Evolutionary conservation across 1,140 invertebrate genomes (phyloP).

Genomic region (Zaprionus vittiger): DNA sequence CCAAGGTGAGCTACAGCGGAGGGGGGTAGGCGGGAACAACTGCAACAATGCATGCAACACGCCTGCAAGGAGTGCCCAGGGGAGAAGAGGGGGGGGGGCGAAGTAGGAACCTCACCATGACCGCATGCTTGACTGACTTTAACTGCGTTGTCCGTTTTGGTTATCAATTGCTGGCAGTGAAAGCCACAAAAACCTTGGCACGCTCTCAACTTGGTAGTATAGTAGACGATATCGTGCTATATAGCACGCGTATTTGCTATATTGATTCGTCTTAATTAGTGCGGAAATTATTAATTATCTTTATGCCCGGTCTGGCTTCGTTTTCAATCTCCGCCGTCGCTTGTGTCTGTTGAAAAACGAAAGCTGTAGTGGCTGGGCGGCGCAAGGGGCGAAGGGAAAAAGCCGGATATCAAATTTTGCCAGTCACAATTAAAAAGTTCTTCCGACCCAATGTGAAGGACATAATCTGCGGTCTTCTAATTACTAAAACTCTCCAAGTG

Average conservation of each 20-base stretch:
- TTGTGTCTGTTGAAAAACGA: conserved; percentile 9
- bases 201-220: conserved; percentile 15
- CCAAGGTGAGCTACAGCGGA: neutral
- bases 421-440: conserved; percentile 13
- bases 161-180: conserved; percentile 45
- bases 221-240: too few species aligned
- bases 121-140: conserved; percentile 44
- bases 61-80: neutral
- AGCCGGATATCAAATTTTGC: neutral
- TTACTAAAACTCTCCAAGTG: conserved; percentile 14
- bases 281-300: conserved; percentile 81
- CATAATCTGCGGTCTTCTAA: conserved; percentile 34
- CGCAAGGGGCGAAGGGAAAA: neutral
- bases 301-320: conserved; percentile 25
- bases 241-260: conserved; percentile 17
- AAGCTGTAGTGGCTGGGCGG: neutral
- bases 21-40: neutral
- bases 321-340: conserved; percentile 27
- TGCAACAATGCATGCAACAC: conserved; percentile 28
- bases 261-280: conserved; percentile 68
- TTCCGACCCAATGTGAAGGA: conserved; percentile 1
- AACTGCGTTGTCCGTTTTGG: conserved; percentile 16
- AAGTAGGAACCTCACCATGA: neutral
- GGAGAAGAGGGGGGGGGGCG: too few species aligned
- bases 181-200: conserved; percentile 53